These are phyloP conservation scores for Hippocampus abdominalis DNA, from an alignment of 2,113 vertebrate genomes.

Conservation along the genomic window DNA sequence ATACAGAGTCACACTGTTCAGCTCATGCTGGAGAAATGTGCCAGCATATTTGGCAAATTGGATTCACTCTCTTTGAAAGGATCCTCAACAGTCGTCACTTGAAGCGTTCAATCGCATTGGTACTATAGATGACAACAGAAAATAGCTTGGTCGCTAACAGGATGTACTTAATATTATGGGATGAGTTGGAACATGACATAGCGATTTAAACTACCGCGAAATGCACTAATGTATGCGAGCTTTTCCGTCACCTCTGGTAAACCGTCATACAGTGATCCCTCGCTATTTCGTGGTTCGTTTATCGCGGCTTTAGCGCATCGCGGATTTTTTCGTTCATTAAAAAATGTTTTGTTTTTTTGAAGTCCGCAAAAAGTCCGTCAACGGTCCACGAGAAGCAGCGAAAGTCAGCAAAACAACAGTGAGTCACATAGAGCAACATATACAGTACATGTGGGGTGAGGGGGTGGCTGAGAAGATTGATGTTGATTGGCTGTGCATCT, in stretches of 20 bases:
- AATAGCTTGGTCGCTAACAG: neutral
- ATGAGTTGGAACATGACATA: neutral
- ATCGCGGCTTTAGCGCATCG: no score
- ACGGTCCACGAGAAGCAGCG: no score
- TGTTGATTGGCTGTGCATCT: no score
- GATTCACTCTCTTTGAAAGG: neutral
- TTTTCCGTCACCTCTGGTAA: neutral
- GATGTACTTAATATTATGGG: neutral
- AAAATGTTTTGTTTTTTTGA: no score
- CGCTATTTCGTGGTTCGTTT: no score
- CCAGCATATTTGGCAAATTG: constrained; percentile 14
- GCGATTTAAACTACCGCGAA: neutral
- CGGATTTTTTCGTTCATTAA: no score
- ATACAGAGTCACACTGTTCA: neutral
- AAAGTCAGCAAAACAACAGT: no score
- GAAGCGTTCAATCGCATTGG: neutral
- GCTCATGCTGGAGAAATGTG: constrained; percentile 16
- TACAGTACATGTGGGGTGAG: no score
- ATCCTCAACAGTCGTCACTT: neutral
- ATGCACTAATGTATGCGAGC: neutral
- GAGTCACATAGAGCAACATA: no score
- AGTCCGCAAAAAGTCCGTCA: no score
- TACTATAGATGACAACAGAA: neutral
- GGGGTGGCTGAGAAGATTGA: no score
- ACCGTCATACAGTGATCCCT: neutral